Evolutionary conservation across 2,797 vertebrate species (phyloP), one percentile per base, ranked within the genome.

Genomic region (Myotis pilosus): DNA sequence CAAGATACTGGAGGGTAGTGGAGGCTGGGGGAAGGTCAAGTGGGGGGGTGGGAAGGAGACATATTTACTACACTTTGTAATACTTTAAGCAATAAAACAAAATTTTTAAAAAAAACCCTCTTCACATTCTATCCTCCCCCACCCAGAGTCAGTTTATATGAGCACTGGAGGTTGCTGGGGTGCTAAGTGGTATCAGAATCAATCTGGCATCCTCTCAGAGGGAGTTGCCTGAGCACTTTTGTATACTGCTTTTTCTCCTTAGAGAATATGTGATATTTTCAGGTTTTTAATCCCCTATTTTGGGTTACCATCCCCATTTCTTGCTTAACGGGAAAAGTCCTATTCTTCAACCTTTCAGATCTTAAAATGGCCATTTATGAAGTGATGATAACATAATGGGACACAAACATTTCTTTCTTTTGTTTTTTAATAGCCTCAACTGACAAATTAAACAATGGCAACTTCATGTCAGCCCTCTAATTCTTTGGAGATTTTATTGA

Each of bases 401-500:
- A 22, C 44, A 82, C 6, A 11, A 38, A 4, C 6, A 64, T 64
- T 72, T 30, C 8, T 80, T 86, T 55, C 49, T 89, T 79, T 66
- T 57, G 38, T 82, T 92, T 89, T 41, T 96, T 68, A 82, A 38
- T 60, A n/a, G 20, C 20, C 10, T 91, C 49, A 85, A 71, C 12
- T 33, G 41, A 84, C 53, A 80, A 89, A 81, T 19, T 64, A 60
- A 74, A 84, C 79, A 11, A 20, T 25, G 8, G 33, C 23, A 38
- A 75, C 12, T 75, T 5, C 64, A n/a, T 17, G 2, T 72, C 71
- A 85, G 15, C 28, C 62, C 36, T 41, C 25, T 74, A 74, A 82
- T 87, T 33, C 60, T 95, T 41, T 87, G 66, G 30, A 90, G 86
- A 90, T 33, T 55, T 94, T 79, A 76, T 36, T 75, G 22, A 79